Percentiles rank a stretch among this genome's conserved stretches.
phyloP scores from a whole-genome alignment of 2,888 invertebrate species.

The Agrotis exclamationis region DNA sequence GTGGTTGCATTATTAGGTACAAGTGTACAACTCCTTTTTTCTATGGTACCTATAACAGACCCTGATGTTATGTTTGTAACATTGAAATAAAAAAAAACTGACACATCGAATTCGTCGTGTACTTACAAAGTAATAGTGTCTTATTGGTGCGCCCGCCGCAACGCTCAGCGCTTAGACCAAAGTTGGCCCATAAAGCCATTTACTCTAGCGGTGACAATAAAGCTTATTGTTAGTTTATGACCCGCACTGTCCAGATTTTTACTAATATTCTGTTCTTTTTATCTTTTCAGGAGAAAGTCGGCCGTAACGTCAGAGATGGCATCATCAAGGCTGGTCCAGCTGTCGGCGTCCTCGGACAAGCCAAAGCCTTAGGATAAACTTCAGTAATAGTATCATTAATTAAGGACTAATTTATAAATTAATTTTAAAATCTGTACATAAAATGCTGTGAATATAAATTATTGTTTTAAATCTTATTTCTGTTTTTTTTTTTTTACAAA shows the following conservation, averaged over 20 bases:
- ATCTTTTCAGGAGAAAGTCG: slow-evolving; percentile 77
- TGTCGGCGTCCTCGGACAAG: slow-evolving; percentile 74
- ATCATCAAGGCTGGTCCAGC: slow-evolving; percentile 81
- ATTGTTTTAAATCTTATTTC: not conserved
- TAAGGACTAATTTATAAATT: not conserved
- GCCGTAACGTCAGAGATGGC: slow-evolving; percentile 77
- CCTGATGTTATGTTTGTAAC: too few species aligned
- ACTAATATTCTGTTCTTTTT: not conserved
- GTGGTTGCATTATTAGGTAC: too few species aligned
- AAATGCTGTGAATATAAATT: slow-evolving; percentile 26
- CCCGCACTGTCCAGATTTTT: not conserved
- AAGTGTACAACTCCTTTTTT: too few species aligned
- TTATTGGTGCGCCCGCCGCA: too few species aligned
- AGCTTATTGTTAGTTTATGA: too few species aligned
- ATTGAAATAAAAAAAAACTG: too few species aligned
- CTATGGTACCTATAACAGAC: too few species aligned
- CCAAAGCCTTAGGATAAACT: slow-evolving; percentile 69
- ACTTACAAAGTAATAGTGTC: too few species aligned
- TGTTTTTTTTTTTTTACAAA: not conserved
- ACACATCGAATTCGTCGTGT: too few species aligned
- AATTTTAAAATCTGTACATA: slow-evolving; percentile 19
- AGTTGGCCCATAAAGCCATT: too few species aligned
- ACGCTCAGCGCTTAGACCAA: too few species aligned
- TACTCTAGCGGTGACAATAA: too few species aligned
- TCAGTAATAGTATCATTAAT: not conserved